These are phyloP conservation scores for Serinus canaria DNA, from an alignment of 2,113 vertebrate species.

Conservation along the genomic window DNA sequence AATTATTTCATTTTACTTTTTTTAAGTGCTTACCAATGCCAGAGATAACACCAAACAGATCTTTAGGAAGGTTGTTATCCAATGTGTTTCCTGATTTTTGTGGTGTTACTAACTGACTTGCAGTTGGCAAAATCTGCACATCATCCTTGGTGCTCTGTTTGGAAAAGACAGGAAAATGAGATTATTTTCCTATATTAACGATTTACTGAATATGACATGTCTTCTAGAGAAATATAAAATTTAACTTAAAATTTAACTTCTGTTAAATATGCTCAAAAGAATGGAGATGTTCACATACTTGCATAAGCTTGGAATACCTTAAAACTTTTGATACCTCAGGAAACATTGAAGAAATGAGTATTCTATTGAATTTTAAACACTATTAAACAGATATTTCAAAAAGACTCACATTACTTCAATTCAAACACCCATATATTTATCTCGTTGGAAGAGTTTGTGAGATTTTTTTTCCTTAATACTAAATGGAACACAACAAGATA, in stretches of 20 bases:
- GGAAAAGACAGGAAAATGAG: neutral
- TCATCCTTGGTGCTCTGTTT: constrained; percentile 88
- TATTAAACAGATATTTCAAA: neutral
- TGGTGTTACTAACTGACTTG: constrained; percentile 84
- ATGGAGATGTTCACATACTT: neutral
- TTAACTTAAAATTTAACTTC: neutral
- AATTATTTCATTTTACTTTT: neutral
- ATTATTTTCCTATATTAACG: neutral
- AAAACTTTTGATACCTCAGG: neutral
- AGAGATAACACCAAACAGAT: constrained; percentile 95
- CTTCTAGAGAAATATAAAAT: neutral
- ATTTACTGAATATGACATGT: neutral
- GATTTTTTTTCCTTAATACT: neutral
- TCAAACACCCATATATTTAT: neutral
- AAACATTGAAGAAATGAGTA: neutral
- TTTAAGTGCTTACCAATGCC: constrained; percentile 82
- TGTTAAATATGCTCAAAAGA: neutral
- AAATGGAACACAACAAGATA: neutral
- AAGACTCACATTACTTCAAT: neutral
- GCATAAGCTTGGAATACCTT: neutral
- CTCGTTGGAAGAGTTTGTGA: neutral
- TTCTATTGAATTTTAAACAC: neutral
- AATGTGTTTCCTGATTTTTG: constrained; percentile 84
- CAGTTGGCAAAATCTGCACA: constrained; percentile 59
- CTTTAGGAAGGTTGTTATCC: constrained; percentile 92